phyloP scores from a whole-genome alignment of 2,888 invertebrate genomes.

The Spilarctia lutea region DNA sequence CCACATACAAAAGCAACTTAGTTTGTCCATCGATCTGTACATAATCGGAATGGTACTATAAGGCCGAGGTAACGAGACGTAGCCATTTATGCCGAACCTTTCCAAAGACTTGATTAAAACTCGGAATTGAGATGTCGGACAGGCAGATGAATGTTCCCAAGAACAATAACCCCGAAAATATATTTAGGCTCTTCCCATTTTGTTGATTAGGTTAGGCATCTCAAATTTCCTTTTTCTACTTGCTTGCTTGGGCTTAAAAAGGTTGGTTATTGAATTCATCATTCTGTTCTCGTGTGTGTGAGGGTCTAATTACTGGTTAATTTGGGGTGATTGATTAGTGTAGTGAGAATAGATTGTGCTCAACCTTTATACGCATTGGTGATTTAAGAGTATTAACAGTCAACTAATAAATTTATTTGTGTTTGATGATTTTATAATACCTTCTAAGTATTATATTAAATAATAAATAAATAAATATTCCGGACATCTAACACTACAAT shows the following conservation, averaged over 20 bases:
- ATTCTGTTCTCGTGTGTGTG: not conserved
- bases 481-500: no score
- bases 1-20: slow-evolving; percentile 1
- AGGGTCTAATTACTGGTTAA: slow-evolving; percentile 3
- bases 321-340: slow-evolving; percentile 10
- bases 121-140: slow-evolving; percentile 52
- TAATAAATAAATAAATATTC: no score
- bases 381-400: no score
- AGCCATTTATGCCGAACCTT: slow-evolving; percentile 52
- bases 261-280: slow-evolving; percentile 9
- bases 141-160: slow-evolving; percentile 35
- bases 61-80: slow-evolving; percentile 55
- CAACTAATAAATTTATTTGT: no score
- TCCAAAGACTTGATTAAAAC: slow-evolving; percentile 62
- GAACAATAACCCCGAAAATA: slow-evolving; percentile 36
- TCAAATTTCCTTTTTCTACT: slow-evolving; percentile 15
- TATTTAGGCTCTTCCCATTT: slow-evolving; percentile 36
- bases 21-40: slow-evolving; percentile 15
- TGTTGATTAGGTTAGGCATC: slow-evolving; percentile 34
- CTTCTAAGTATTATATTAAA: no score
- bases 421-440: no score
- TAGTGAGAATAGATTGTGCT: not conserved
- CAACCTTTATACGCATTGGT: no score
- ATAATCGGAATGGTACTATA: slow-evolving; percentile 52
- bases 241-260: not conserved